Percentiles rank a stretch among this genome's conserved stretches.
phyloP scores from a whole-genome alignment of 2,797 vertebrate species.

The Knipowitschia caucasica region DNA sequence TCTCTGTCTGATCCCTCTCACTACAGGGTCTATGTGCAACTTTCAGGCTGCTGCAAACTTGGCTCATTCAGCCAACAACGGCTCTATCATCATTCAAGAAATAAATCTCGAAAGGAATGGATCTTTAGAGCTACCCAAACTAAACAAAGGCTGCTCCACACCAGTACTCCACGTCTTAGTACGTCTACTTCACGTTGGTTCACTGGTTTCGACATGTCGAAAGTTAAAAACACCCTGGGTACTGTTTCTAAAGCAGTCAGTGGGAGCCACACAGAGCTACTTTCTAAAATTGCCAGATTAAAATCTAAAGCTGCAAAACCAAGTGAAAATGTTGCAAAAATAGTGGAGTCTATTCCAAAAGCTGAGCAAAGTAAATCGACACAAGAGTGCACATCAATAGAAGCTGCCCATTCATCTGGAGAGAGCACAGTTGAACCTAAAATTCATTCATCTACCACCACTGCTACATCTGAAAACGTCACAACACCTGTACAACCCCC shows the following conservation, averaged over 20 bases:
- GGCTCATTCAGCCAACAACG: conserved; percentile 43
- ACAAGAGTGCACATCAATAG: background rate
- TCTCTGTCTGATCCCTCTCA: conserved; percentile 61
- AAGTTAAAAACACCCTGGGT: conserved; percentile 86
- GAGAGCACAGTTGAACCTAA: conserved; percentile 15
- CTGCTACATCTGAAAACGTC: conserved; percentile 30
- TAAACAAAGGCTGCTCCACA: conserved; percentile 61
- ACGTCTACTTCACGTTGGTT: conserved; percentile 82
- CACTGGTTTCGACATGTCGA: conserved; percentile 83
- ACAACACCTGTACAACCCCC: conserved; percentile 29
- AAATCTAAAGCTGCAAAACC: conserved; percentile 73
- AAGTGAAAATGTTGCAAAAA: conserved; percentile 59
- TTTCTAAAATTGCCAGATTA: conserved; percentile 83
- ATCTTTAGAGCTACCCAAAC: conserved; percentile 44
- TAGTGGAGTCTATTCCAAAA: conserved; percentile 33
- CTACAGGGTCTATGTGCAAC: conserved; percentile 68
- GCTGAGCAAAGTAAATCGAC: conserved; percentile 22
- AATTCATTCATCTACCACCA: conserved; percentile 17
- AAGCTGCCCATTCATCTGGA: conserved; percentile 20
- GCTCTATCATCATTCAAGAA: conserved; percentile 61
- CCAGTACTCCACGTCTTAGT: conserved; percentile 74
- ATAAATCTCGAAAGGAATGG: conserved; percentile 57
- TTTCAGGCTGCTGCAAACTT: conserved; percentile 30
- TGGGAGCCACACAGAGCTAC: conserved; percentile 83
- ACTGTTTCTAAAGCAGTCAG: conserved; percentile 90